These are phyloP conservation scores for Atherinosoma microstoma DNA, from an alignment of 2,797 vertebrate species.

Conservation along the genomic window DNA sequence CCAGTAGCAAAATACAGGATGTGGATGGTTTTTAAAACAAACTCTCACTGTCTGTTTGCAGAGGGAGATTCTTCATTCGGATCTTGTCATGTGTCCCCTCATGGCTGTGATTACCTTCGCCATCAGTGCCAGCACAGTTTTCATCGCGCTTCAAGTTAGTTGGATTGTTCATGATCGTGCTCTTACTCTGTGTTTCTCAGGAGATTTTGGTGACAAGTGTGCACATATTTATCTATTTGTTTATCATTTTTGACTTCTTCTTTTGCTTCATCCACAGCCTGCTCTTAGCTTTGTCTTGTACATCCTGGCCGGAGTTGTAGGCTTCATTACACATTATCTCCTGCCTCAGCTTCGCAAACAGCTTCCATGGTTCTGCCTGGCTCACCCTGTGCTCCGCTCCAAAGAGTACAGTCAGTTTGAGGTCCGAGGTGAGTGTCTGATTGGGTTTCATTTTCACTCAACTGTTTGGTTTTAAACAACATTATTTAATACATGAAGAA, in stretches of 20 bases:
- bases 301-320: conserved; percentile 88
- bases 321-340: conserved; percentile 92
- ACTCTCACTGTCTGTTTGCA: conserved; percentile 55
- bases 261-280: conserved; percentile 78
- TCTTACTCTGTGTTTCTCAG: conserved; percentile 11
- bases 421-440: conserved; percentile 87
- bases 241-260: background rate
- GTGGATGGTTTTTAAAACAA: conserved; percentile 12
- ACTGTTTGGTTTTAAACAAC: too few species aligned
- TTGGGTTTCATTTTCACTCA: background rate
- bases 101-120: conserved; percentile 93
- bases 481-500: too few species aligned
- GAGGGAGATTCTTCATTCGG: conserved; percentile 92
- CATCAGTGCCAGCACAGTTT: conserved; percentile 94
- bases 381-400: conserved; percentile 91
- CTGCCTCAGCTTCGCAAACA: conserved; percentile 93
- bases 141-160: conserved; percentile 91
- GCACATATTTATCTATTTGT: background rate
- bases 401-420: conserved; percentile 94
- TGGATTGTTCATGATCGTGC: conserved; percentile 9
- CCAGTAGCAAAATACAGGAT: background rate
- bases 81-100: conserved; percentile 91
- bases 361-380: conserved; percentile 93
- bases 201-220: background rate
- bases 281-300: conserved; percentile 91